phyloP scores from a whole-genome alignment of 2,888 invertebrate genomes.

The Mythimna albipuncta region DNA sequence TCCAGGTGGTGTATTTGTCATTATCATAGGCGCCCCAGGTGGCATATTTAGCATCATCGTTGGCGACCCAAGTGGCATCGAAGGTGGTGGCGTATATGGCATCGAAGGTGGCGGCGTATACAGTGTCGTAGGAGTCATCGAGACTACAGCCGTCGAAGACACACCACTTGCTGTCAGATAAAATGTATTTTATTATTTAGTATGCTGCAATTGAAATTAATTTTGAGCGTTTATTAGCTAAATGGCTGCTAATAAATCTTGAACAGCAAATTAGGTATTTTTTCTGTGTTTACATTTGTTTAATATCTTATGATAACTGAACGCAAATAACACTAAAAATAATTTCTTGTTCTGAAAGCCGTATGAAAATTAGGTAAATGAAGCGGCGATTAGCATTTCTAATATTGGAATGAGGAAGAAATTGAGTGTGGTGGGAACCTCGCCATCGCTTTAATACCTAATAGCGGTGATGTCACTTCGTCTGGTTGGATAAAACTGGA shows the following conservation, averaged over 20 bases:
- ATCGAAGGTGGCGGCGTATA: not conserved
- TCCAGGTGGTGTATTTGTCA: not conserved
- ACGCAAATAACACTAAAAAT: too few relatives aligned
- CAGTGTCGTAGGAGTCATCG: not conserved
- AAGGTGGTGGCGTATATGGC: not conserved
- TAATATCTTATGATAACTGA: too few relatives aligned
- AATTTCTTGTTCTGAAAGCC: too few relatives aligned
- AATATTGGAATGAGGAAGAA: too few relatives aligned
- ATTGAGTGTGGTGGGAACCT: too few relatives aligned
- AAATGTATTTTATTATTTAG: not conserved
- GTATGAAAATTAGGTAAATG: too few relatives aligned
- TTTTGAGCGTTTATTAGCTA: not conserved
- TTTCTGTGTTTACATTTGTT: not conserved
- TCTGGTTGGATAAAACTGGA: too few relatives aligned
- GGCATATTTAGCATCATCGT: not conserved
- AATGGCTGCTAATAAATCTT: not conserved
- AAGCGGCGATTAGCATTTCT: too few relatives aligned
- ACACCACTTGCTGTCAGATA: constrained; percentile 20
- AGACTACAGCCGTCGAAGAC: not conserved
- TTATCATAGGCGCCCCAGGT: not conserved
- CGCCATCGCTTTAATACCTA: too few relatives aligned
- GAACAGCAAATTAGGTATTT: not conserved
- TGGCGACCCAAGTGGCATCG: not conserved
- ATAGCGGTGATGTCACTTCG: too few relatives aligned
- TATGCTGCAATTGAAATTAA: not conserved